Base-by-base conservation (phyloP, 2,113 vertebrate genomes). In the Channa maculata region DNA sequence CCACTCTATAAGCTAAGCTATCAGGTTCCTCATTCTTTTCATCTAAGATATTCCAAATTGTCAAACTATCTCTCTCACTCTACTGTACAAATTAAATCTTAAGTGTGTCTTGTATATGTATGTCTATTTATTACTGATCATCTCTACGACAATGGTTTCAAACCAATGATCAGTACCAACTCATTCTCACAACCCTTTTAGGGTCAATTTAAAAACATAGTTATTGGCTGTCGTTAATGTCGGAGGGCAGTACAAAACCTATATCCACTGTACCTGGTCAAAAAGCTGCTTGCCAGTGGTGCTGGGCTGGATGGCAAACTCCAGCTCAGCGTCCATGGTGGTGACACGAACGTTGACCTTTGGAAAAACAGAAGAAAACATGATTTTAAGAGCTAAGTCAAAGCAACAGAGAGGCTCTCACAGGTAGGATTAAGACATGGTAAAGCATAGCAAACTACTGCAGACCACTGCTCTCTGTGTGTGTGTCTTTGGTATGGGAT, bases 271-370 rank as follows among this genome's bases (percentile, higher is more conserved):
- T 84, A 95, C 98, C 97, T 99, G 98, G 72, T 99, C 98, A 84
- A 99, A 98, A 36, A 99, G 95, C 90, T 98, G 96, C 44, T 98
- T 98, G 80, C 98, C 97, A 0, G 95, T 97, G 61, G 97, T 98
- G 75, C 94, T 98, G 60, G 95, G 95, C 94, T 97, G 97, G 93
- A 99, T 96, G 86, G 98, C 96, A 72, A 99, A 99, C 91, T 99
- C 97, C 96, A 99, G 93, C 94, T 99, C 98, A 0, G 98, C 97
- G 54, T 99, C 98, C 97, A 99, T 94, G 76, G 96, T 96, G 89
- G 95, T 98, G 89, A 99, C 97, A 37, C 96, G 97, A 81, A 99
- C 96, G 0, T 98, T 99, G 93, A 99, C 94, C 98, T 99, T 84
- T 7, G 66, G 68, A 70, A 54, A 79, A 73, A 90, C 61, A 74